Conservation (phyloP, 2,888 invertebrate species). For the Ceriagrion tenellum region DNA sequence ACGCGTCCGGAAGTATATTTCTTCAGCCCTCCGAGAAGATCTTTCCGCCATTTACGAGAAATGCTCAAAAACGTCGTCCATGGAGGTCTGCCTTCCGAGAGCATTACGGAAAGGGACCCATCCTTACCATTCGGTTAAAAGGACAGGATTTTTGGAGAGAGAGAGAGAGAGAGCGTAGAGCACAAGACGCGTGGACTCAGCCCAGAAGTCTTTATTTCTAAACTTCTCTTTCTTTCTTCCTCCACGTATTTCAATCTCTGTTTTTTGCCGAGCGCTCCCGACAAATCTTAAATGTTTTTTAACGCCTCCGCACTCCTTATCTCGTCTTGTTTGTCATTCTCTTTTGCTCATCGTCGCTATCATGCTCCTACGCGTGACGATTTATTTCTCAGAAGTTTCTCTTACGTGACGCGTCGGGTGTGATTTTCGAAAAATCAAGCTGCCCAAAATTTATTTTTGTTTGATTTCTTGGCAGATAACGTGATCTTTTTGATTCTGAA, state of each 20-base stretch:
- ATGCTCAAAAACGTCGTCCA: neutral
- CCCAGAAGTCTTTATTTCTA: neutral
- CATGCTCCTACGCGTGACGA: neutral
- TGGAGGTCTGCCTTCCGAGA: neutral
- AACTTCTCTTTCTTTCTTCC: neutral
- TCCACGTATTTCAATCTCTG: neutral
- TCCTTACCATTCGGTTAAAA: neutral
- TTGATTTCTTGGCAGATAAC: too few species aligned
- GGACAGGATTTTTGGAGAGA: neutral
- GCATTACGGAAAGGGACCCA: neutral
- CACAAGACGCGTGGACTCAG: neutral
- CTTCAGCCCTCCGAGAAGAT: too few species aligned
- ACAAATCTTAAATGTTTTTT: neutral
- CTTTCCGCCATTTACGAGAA: too few species aligned
- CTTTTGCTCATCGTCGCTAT: neutral
- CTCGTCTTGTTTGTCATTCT: neutral
- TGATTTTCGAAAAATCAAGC: too few species aligned
- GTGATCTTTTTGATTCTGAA: too few species aligned
- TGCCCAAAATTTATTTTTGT: too few species aligned
- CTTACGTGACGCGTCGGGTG: too few species aligned
- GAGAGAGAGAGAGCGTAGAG: neutral
- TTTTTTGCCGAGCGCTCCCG: neutral
- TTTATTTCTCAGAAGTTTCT: neutral
- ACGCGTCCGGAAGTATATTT: too few species aligned
- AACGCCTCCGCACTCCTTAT: neutral